These are phyloP conservation scores for Tipula helvola DNA, from an alignment of 2,888 invertebrate species.

Conservation along the genomic window DNA sequence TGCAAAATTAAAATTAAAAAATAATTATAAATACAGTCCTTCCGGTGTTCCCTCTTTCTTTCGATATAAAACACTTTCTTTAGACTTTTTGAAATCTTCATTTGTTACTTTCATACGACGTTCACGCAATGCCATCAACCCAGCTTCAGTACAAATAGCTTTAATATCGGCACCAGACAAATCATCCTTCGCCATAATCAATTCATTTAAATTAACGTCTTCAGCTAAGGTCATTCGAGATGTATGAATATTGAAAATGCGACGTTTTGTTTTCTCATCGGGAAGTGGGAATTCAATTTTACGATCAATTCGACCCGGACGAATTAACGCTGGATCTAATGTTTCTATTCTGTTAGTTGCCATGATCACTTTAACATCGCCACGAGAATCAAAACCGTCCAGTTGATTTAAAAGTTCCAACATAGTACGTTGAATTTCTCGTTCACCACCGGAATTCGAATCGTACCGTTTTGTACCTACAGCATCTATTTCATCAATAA, in stretches of 20 bases:
- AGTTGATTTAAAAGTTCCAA: slow-evolving; percentile 95
- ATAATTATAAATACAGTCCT: slow-evolving; percentile 82
- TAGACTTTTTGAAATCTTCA: slow-evolving; percentile 98
- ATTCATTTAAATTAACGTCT: slow-evolving; percentile 92
- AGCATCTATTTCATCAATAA: slow-evolving; percentile 99
- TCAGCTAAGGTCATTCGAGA: slow-evolving; percentile 96
- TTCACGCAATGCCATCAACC: slow-evolving; percentile 93
- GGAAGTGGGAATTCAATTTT: slow-evolving; percentile 99
- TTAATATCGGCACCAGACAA: slow-evolving; percentile 95
- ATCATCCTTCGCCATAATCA: slow-evolving; percentile 99
- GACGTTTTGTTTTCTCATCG: slow-evolving; percentile 94
- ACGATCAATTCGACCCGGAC: slow-evolving; percentile 96
- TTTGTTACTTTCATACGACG: slow-evolving; percentile 99
- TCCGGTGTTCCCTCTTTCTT: slow-evolving; percentile 99
- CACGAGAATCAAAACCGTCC: slow-evolving; percentile 94
- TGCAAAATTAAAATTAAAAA: background rate
- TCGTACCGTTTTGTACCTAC: slow-evolving; percentile 98
- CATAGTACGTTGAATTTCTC: slow-evolving; percentile 99
- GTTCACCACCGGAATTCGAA: slow-evolving; percentile 97
- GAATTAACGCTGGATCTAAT: slow-evolving; percentile 93
- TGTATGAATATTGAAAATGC: slow-evolving; percentile 97
- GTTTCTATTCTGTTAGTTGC: slow-evolving; percentile 98
- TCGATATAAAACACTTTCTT: slow-evolving; percentile 96
- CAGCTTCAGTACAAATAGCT: slow-evolving; percentile 99
- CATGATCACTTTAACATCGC: slow-evolving; percentile 96